These are phyloP conservation scores for Ostrea denselamellosa DNA, from an alignment of 1,140 invertebrate species.

Conservation along the genomic window DNA sequence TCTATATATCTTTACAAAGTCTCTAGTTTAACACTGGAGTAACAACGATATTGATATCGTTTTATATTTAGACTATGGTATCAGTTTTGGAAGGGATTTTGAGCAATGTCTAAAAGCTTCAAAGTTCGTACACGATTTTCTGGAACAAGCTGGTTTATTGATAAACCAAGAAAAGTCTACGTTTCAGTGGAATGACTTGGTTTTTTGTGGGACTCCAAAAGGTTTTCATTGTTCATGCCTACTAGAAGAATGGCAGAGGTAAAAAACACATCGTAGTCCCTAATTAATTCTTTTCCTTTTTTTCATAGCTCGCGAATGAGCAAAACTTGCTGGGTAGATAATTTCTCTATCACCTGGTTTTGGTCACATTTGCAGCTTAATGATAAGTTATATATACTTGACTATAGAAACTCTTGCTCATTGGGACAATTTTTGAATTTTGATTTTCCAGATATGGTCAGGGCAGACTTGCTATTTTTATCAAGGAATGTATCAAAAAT, in stretches of 20 bases:
- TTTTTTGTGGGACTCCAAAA: slow-evolving; percentile 39
- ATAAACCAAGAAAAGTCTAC: slow-evolving; percentile 47
- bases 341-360: slow-evolving; percentile 53
- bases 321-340: slow-evolving; percentile 45
- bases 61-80: too few relatives aligned
- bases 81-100: neutral
- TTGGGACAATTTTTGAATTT: slow-evolving; percentile 25
- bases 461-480: slow-evolving; percentile 31
- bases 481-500: neutral
- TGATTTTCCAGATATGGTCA: neutral
- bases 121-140: slow-evolving; percentile 22
- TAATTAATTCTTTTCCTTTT: neutral
- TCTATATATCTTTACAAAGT: too few relatives aligned
- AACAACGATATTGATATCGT: too few relatives aligned
- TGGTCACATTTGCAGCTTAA: slow-evolving; percentile 45
- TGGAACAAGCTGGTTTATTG: slow-evolving; percentile 39
- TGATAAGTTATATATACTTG: slow-evolving; percentile 48
- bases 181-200: slow-evolving; percentile 43
- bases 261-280: neutral
- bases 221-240: slow-evolving; percentile 43
- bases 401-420: neutral
- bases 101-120: slow-evolving; percentile 7
- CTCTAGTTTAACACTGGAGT: too few relatives aligned
- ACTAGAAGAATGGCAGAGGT: slow-evolving; percentile 39
- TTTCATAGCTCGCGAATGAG: slow-evolving; percentile 34